phyloP scores from a whole-genome alignment of 2,113 vertebrate species.

The Irena cyanogastra region DNA sequence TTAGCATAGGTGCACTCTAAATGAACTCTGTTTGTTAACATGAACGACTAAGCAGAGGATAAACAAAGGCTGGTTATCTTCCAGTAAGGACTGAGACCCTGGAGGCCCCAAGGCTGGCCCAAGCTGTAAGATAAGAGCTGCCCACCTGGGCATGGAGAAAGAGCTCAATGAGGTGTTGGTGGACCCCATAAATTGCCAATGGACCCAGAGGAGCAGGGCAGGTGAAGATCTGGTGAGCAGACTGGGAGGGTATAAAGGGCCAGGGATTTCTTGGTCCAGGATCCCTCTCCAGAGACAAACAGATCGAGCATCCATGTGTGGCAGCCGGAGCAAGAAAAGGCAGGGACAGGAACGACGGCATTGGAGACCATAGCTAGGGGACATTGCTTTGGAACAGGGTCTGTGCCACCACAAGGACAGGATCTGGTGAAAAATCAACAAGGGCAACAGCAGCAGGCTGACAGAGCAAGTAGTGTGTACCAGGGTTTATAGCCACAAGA shows the following conservation, averaged over 20 bases:
- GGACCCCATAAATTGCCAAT: neutral
- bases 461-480: neutral
- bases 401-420: neutral
- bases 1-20: neutral
- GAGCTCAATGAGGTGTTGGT: neutral
- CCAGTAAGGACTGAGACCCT: neutral
- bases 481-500: neutral
- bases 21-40: neutral
- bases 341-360: neutral
- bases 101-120: neutral
- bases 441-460: neutral
- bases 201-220: neutral
- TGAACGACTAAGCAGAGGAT: neutral
- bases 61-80: neutral
- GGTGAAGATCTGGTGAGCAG: neutral
- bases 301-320: rapidly evolving
- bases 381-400: neutral
- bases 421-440: neutral
- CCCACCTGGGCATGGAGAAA: neutral
- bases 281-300: neutral
- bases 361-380: neutral
- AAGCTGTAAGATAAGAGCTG: neutral
- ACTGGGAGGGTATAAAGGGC: neutral
- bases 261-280: neutral
- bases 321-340: neutral